These are phyloP conservation scores for Helicoverpa armigera DNA, from an alignment of 1,140 invertebrate genomes.

Conservation along the genomic window DNA sequence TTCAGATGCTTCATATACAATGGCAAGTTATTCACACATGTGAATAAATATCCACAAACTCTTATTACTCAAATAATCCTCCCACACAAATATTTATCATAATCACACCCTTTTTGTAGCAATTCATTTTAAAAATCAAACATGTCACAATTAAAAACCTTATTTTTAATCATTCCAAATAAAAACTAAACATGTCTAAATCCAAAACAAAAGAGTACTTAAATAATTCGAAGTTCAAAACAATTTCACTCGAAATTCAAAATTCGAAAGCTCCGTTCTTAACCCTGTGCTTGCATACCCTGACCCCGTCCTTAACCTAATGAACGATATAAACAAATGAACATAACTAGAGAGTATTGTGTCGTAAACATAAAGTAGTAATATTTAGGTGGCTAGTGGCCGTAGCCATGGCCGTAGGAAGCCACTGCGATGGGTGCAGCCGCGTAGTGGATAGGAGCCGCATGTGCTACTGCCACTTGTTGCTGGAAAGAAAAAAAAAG, in stretches of 20 bases:
- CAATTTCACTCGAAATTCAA: slow-evolving; percentile 11
- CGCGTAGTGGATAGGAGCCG: slow-evolving; percentile 57
- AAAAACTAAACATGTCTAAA: background rate
- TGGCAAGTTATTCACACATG: slow-evolving; percentile 53
- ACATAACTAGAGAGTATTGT: slow-evolving; percentile 30
- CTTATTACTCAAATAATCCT: slow-evolving; percentile 17
- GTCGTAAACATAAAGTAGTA: slow-evolving; percentile 26
- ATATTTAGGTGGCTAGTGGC: slow-evolving; percentile 41
- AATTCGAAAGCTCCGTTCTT: background rate
- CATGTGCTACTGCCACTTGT: slow-evolving; percentile 45
- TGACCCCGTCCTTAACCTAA: slow-evolving; percentile 26
- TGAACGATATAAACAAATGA: background rate
- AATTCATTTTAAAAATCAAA: background rate
- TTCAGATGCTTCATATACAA: slow-evolving; percentile 60
- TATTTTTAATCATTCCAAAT: too few relatives aligned
- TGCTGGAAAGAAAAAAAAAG: slow-evolving; percentile 37
- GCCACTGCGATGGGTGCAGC: slow-evolving; percentile 66
- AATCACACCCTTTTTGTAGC: background rate
- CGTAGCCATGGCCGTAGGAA: slow-evolving; percentile 57
- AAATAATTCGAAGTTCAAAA: background rate
- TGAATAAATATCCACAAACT: slow-evolving; percentile 52
- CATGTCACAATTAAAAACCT: background rate
- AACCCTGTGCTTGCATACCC: slow-evolving; percentile 21
- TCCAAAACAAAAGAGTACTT: background rate
- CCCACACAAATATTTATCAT: slow-evolving; percentile 4